Base-by-base conservation (phyloP, 2,888 invertebrate genomes). In the Euproctis similis region DNA sequence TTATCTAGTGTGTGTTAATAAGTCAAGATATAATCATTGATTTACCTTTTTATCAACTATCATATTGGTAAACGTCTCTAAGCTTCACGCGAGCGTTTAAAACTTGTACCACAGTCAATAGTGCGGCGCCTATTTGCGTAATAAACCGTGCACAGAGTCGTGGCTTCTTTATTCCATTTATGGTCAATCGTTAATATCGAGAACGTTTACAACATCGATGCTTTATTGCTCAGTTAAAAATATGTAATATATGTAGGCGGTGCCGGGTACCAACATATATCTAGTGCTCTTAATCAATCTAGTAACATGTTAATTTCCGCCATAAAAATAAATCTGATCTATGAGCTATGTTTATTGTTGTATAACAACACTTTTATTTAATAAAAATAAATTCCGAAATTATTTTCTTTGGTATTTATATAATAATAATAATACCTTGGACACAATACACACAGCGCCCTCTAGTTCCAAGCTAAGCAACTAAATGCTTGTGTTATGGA, bases 151-250 rank as follows among this genome's bases (percentile, higher is more conserved):
- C 66, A 67, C 63, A 59, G 59, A 56, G 53, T 53, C 53, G 48
- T 54, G 47, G 73, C 73, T 75, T 52, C 72, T 74, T 71, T 73
- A 73, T 72, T 75, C 74, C 71, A 62, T 77, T 78, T 77, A 76
- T 61, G 59, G 58, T 65, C 68, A 62, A 72, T 76, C 77, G 73
- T 78, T 77, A 78, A 74, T 76, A 77, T 77, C 68, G 74, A 75
- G 66, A 61, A n/a, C 49, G 54, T 77, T 78, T 77, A 78, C 66
- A 72, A 52, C 67, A 56, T 56, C 46, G 50, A 74, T 75, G 72
- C 64, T 77, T 77, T 78, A 77, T 72, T 66, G 63, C 71, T 43
- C 43, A 53, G 50, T 61, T 62, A 66, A 68, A 57, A 56, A 21
- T 11, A 21, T 21, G n/a, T n/a, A n/a, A 14, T 6, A 45, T 52